phyloP scores from a whole-genome alignment of 2,113 vertebrate genomes.

The Sander lucioperca region DNA sequence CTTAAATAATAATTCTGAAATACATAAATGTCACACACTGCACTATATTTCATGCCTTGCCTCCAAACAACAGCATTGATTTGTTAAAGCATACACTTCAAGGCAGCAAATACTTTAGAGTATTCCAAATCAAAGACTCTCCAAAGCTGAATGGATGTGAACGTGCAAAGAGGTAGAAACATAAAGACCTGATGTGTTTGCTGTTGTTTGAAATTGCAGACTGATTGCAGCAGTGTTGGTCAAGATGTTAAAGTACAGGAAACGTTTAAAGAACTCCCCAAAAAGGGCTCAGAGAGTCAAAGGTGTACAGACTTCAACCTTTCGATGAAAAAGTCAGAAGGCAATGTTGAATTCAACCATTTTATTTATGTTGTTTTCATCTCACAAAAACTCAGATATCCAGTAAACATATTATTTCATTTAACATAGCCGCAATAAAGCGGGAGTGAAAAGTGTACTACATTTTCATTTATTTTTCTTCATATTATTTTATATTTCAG shows the following conservation, averaged over 20 bases:
- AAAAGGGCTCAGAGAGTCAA: background rate
- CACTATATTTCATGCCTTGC: too few species aligned
- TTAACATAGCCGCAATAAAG: background rate
- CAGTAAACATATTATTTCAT: background rate
- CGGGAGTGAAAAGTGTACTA: slow-evolving; percentile 36
- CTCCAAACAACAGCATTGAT: too few species aligned
- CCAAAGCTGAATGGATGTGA: background rate
- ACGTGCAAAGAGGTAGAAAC: background rate
- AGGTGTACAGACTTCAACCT: too few species aligned
- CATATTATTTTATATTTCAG: slow-evolving; percentile 5
- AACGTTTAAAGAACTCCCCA: background rate
- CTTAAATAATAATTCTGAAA: too few species aligned
- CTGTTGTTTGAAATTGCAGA: background rate
- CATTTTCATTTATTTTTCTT: background rate
- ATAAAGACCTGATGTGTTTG: too few species aligned
- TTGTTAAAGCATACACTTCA: too few species aligned
- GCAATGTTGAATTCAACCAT: slow-evolving; percentile 18
- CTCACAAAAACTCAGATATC: background rate
- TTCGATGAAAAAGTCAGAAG: background rate
- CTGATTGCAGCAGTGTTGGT: background rate
- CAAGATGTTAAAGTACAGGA: background rate
- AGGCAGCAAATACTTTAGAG: too few species aligned
- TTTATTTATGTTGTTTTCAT: slow-evolving; percentile 50
- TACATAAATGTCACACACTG: too few species aligned
- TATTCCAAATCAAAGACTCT: too few species aligned